These are phyloP conservation scores for Oxyura jamaicensis DNA, from an alignment of 2,113 vertebrate genomes.

Conservation along the genomic window DNA sequence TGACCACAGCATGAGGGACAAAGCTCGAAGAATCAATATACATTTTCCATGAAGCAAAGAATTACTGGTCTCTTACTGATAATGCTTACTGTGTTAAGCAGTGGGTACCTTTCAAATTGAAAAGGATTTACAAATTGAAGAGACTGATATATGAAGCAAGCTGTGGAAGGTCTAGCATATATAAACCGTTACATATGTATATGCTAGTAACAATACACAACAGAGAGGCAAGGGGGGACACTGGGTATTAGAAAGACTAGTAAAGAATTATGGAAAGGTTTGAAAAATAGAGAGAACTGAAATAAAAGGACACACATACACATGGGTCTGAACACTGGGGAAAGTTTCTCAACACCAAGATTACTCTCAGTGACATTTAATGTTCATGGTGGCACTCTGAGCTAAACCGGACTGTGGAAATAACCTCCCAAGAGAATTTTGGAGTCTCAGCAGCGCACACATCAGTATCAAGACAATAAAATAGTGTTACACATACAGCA, in stretches of 20 bases:
- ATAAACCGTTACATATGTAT: neutral
- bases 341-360: conserved; percentile 19
- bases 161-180: neutral
- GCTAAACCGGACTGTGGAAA: neutral
- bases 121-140: conserved; percentile 15
- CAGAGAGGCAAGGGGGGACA: neutral
- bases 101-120: neutral
- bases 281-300: neutral
- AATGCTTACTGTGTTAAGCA: neutral
- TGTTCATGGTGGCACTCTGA: neutral
- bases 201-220: neutral
- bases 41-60: neutral
- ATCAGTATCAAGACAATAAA: neutral
- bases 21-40: neutral
- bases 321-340: neutral
- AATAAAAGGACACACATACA: neutral
- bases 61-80: neutral
- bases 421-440: neutral
- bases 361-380: conserved; percentile 2
- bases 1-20: neutral
- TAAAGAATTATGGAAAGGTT: neutral
- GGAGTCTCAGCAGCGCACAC: neutral
- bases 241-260: neutral
- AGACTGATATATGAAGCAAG: neutral
- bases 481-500: neutral